Evolutionary conservation across 2,797 vertebrate genomes (phyloP), one percentile per base, ranked within the genome.

Genomic region (Balearica regulorum): DNA sequence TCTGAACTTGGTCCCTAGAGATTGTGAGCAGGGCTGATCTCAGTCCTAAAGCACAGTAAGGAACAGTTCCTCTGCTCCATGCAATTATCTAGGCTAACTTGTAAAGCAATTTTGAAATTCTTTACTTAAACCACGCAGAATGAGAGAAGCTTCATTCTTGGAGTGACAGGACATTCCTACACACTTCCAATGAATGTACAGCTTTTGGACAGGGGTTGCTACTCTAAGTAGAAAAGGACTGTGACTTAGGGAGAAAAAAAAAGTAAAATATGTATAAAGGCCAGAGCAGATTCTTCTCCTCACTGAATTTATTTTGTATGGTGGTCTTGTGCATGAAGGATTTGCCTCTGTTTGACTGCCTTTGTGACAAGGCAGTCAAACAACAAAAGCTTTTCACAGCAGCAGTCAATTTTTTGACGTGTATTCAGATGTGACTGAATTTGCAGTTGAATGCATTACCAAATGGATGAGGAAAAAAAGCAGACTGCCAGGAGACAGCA

Each of bases 211-310:
- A 57, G 8, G 8, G 18, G 2, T 22, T 65, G 14, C 21, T 82
- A 8, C 26, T 60, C 24, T 77, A 6, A 58, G 15, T 19, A 53
- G 49, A 25, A 77, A 65, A 72, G 16, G 25, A 20, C 29, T 29
- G 11, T 54, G 29, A 62, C 13, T 69, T n/a, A 0, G 1, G 3
- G 1, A 3, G 4, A 16, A 1, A 2, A 6, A 39, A 41, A 11
- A 26, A 3, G 7, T 41, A 46, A 88, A 64, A 68, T 28, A 6
- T 7, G 2, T 37, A 18, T 25, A 64, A 88, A 66, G 29, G 13
- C 16, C 35, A 54, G 25, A 87, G 33, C 5, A 78, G n/a, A 44
- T 60, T 83, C 48, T 77, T 68, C 16, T n/a, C 33, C 33, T 55
- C 22, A 25, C 17, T 31, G 8, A 41, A 7, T 25, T 53, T 43